These are phyloP conservation scores for Diorhabda sublineata DNA, from an alignment of 1,140 invertebrate species.

Conservation along the genomic window DNA sequence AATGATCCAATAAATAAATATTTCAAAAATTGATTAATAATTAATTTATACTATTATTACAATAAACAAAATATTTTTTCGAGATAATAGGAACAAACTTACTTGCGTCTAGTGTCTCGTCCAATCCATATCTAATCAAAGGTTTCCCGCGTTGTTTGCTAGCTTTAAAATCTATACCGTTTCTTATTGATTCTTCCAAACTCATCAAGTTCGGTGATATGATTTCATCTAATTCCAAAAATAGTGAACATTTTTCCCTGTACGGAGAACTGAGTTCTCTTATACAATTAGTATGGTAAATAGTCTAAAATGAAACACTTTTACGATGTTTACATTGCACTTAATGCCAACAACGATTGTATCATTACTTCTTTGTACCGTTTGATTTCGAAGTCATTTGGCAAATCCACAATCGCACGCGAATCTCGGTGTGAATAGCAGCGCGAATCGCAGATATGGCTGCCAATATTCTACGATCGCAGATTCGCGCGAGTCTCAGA, in stretches of 20 bases:
- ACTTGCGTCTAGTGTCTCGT: slow-evolving; percentile 41
- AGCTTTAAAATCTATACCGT: slow-evolving; percentile 39
- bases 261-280: slow-evolving; percentile 35
- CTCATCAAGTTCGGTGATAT: slow-evolving; percentile 35
- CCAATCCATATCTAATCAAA: slow-evolving; percentile 37
- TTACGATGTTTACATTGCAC: no score
- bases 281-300: slow-evolving; percentile 38
- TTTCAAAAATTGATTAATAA: no score
- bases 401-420: background rate
- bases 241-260: slow-evolving; percentile 26
- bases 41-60: no score
- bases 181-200: slow-evolving; percentile 37
- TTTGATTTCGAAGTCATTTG: background rate
- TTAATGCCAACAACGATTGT: no score
- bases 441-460: no score
- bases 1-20: no score
- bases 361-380: no score
- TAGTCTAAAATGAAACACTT: slow-evolving; percentile 35
- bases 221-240: slow-evolving; percentile 31
- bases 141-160: slow-evolving; percentile 29
- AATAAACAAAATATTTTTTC: no score
- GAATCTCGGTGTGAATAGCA: background rate
- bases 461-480: no score
- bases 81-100: background rate
- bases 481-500: no score